A percentile compares a stretch with the other conserved stretches of the same genome.
phyloP scores from a whole-genome alignment of 2,113 vertebrate genomes.

The Australoheros scitulus region DNA sequence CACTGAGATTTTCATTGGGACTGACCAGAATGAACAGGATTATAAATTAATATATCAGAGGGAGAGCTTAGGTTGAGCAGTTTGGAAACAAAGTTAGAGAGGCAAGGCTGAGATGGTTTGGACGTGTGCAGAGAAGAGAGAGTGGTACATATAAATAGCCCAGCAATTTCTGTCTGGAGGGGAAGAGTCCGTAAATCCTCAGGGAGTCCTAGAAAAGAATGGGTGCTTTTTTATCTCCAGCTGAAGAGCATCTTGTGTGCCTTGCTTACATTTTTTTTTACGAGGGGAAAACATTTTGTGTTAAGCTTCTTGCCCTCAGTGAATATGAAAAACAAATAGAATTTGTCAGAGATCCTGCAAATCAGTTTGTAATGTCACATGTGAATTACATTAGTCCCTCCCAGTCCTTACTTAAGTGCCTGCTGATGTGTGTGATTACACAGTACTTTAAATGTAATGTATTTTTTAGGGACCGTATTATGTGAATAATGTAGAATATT shows the following conservation, averaged over 20 bases:
- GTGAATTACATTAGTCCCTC: background rate
- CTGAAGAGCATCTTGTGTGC: slow-evolving; percentile 25
- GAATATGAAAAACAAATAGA: background rate
- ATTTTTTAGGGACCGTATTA: slow-evolving; percentile 40
- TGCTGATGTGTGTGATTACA: slow-evolving; percentile 23
- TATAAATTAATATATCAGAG: background rate
- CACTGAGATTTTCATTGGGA: background rate
- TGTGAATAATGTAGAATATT: slow-evolving; percentile 32
- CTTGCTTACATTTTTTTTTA: background rate
- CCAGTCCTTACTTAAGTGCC: background rate
- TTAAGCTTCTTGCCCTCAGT: background rate
- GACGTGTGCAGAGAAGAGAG: background rate
- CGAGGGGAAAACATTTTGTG: background rate
- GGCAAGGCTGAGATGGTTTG: background rate
- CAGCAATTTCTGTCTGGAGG: background rate
- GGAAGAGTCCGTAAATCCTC: slow-evolving; percentile 31
- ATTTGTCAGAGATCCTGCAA: background rate
- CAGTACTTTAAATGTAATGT: slow-evolving; percentile 20
- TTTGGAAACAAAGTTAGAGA: background rate
- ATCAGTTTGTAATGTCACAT: background rate
- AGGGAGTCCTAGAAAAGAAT: slow-evolving; percentile 24
- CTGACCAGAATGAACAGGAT: background rate
- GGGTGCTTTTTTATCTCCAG: background rate
- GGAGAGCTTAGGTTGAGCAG: background rate
- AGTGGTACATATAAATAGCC: background rate